phyloP scores from a whole-genome alignment of 2,797 vertebrate genomes.

The Neosilurus mollespiculum region DNA sequence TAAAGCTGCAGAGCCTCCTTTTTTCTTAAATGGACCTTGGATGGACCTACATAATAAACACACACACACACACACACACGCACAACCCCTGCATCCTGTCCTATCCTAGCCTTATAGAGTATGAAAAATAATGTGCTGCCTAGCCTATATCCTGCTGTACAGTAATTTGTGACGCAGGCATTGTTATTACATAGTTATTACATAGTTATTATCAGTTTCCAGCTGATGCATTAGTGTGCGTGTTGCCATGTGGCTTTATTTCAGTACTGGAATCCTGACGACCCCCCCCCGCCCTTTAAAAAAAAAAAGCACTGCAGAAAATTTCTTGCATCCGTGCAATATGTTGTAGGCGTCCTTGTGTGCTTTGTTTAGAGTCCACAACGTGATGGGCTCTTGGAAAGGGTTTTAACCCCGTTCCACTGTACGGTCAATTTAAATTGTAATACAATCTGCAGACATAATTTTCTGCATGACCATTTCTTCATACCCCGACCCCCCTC shows the following conservation, averaged over 20 bases:
- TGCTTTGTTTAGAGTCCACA: constrained; percentile 58
- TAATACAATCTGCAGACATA: constrained; percentile 75
- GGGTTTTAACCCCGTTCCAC: constrained; percentile 74
- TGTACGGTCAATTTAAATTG: constrained; percentile 76
- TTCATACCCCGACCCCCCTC: constrained; percentile 42
- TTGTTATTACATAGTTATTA: neutral
- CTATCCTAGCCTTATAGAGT: neutral
- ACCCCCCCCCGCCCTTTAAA: too few species aligned
- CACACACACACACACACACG: too few species aligned
- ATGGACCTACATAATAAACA: neutral
- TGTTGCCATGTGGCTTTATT: constrained; percentile 13
- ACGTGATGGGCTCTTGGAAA: constrained; percentile 41
- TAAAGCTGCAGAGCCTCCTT: constrained; percentile 82
- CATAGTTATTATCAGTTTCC: constrained; percentile 23
- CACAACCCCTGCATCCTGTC: neutral
- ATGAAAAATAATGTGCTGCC: neutral
- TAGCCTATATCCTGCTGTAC: neutral
- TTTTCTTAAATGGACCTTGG: constrained; percentile 57
- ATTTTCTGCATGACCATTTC: constrained; percentile 85
- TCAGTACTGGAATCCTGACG: neutral
- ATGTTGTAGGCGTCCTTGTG: constrained; percentile 55
- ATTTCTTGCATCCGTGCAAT: neutral
- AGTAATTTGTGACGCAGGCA: constrained; percentile 23
- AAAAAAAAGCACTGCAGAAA: neutral
- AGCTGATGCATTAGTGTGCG: constrained; percentile 49